Evolutionary conservation across 2,797 vertebrate genomes (phyloP), one percentile per base, ranked within the genome.

Genomic region (Sus cebifrons): DNA sequence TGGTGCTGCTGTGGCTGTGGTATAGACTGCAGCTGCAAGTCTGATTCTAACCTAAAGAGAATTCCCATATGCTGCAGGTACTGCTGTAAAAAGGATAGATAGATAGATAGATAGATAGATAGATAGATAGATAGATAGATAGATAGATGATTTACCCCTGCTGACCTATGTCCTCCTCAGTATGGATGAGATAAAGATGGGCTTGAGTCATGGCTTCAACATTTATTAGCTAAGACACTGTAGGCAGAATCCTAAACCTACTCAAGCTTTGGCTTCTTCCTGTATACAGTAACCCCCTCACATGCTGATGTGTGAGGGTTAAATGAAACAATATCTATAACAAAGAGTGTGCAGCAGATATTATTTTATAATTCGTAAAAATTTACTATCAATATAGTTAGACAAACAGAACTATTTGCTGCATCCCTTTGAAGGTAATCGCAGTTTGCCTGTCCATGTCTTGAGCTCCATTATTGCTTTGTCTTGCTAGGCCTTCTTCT

Each of bases 301-400:
- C 7, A 29, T 27, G 60, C 64, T 73, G 23, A 86, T n/a, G 1
- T 64, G 56, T 65, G 40, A 96, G 17, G 6, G 23, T 89, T 62
- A 27, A 84, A 25, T 23, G 7, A 79, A 70, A 73, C 15, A n/a
- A 18, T 74, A 23, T 25, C 36, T 62, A 2, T 32, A 44, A 87
- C 16, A 77, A 13, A 88, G 4, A 91, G 27, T 4, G 49, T 74
- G 8, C 0, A 20, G 78, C 44, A 78, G 27, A 17, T 65, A 68
- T n/a, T 67, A 71, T 84, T 67, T 87, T 82, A 52, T 78, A 60
- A 79, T 40, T 67, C 93, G 87, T 77, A 89, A 86, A 67, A 86
- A 65, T 60, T 9, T 73, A 15, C 36, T 73, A 27, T 21, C n/a
- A 83, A 73, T 40, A 68, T 25, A 70, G 6, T 71, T 64, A 78